Evolutionary conservation across 2,113 vertebrate genomes (phyloP), one percentile per base, ranked within the genome.

Genomic region (Zeus faber): DNA sequence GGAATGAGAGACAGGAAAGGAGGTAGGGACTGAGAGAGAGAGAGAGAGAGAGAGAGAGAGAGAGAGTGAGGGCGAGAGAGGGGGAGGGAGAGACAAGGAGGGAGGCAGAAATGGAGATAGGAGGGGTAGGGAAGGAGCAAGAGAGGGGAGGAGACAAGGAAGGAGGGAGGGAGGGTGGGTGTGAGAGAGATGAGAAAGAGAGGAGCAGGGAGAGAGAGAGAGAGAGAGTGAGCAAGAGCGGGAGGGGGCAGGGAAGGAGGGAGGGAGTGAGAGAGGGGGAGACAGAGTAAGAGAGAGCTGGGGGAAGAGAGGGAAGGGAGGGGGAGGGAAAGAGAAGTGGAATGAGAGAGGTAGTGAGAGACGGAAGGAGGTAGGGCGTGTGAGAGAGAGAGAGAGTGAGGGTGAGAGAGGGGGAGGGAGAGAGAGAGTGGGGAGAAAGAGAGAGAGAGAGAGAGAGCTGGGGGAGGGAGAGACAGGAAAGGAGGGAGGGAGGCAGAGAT

Each of bases 301-400:
- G 16, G 9, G 45, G 40, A 22, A 44, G 44, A 61, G n/a, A n/a
- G n/a, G n/a, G 63, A 44, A 53, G 45, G 61, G 14, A 56, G 52
- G 46, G 49, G n/a, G n/a, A 43, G 26, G 39, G 39, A 37, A 2
- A 4, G 52, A 37, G 4, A 14, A 14, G n/a, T 10, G n/a, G 33
- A 37, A 20, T 31, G 23, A 21, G 21, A 33, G 33, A 33, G 17
- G 2, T 14, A 6, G n/a, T 10, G 13, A 22, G 25, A 46, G 23
- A 41, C 22, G 4, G 26, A n/a, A 9, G 44, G 51, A 46, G 27
- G n/a, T 23, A 44, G 45, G 45, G 44, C 45, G 21, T 54, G 31
- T 39, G 26, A 66, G 62, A 29, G 39, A 44, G 48, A 5, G 24
- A 22, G 24, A 23, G 35, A 17, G 37, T 27, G 22, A 50, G n/a